A percentile compares a stretch with the other conserved stretches of the same genome.
phyloP scores from a whole-genome alignment of 2,888 invertebrate genomes.

The Pocota personata region DNA sequence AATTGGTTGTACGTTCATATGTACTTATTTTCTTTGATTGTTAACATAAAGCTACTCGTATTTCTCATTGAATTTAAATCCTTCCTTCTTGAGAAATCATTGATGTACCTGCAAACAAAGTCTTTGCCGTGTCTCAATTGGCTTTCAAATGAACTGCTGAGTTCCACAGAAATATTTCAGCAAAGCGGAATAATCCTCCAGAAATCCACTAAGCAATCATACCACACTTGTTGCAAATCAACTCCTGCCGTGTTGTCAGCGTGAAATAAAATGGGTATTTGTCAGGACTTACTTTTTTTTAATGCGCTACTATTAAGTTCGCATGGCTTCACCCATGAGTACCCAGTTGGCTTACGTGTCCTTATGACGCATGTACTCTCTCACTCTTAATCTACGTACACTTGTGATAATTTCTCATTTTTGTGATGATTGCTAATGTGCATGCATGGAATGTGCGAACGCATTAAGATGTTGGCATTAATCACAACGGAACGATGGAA shows the following conservation, averaged over 20 bases:
- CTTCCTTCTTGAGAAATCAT: no score
- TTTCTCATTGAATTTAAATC: no score
- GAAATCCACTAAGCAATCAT: constrained; percentile 17
- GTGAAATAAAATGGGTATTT: constrained; percentile 29
- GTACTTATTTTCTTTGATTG: no score
- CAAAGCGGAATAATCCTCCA: constrained; percentile 31
- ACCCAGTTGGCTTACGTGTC: constrained; percentile 35
- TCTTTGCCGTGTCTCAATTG: no score
- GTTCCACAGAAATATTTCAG: neutral
- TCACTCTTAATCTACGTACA: constrained; percentile 2
- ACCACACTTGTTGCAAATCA: constrained; percentile 59
- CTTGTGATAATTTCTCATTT: constrained; percentile 69
- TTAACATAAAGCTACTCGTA: no score
- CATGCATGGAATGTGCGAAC: constrained; percentile 66
- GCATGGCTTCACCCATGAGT: constrained; percentile 37
- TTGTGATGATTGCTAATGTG: constrained; percentile 65
- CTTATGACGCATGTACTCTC: constrained; percentile 34
- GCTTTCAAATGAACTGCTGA: neutral
- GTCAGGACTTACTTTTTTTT: constrained; percentile 15
- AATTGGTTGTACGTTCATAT: no score
- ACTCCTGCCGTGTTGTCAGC: constrained; percentile 33
- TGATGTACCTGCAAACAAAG: no score
- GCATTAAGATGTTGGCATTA: constrained; percentile 62
- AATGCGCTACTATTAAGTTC: constrained; percentile 10
- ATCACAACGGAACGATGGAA: constrained; percentile 63